Evolutionary conservation across 2,113 vertebrate species (phyloP), one percentile per base, ranked within the genome.

Genomic region (Hippocampus zosterae): DNA sequence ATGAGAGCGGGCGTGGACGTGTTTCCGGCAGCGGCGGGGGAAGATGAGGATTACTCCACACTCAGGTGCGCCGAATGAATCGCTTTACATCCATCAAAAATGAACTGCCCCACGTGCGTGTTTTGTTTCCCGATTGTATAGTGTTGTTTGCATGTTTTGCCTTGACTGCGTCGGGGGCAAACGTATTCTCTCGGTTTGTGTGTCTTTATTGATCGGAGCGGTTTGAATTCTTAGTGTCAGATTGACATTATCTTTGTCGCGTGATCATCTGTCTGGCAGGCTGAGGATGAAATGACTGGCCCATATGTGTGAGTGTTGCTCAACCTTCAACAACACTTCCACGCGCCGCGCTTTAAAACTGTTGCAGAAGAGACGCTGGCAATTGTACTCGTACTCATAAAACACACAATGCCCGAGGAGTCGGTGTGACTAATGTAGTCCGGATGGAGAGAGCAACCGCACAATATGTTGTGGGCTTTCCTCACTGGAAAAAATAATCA

Each of bases 391-490:
- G 71, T 72, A 81, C 84, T 86, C 84, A 74, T 81, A 83, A 83
- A 88, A 82, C 82, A 84, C 78, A 82, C 37, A 75, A 67, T 69
- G 67, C 76, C 67, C 37, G 46, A 74, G 67, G 57, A 70, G 60
- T 76, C 72, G 41, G 80, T 81, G 77, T 87, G 86, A 87, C 83
- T 85, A 85, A 88, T 82, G 72, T 27, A 74, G 85, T 83, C 84
- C 79, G 78, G 69, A 77, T 73, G 78, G 79, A 77, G 79, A 77
- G 80, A 82, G 23, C 61, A 76, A 85, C 75, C 75, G 84, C 80
- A 82, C 72, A 81, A 79, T 85, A 87, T 85, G 84, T 76, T 84
- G 83, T 68, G 76, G 80, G 83, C 83, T 82, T 81, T 65, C 70
- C 79, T 84, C 74, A 78, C 67, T 71, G 67, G 68, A 81, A 72